Conservation (phyloP, 2,113 vertebrate genomes). For the Psilopsiagon aymara region DNA sequence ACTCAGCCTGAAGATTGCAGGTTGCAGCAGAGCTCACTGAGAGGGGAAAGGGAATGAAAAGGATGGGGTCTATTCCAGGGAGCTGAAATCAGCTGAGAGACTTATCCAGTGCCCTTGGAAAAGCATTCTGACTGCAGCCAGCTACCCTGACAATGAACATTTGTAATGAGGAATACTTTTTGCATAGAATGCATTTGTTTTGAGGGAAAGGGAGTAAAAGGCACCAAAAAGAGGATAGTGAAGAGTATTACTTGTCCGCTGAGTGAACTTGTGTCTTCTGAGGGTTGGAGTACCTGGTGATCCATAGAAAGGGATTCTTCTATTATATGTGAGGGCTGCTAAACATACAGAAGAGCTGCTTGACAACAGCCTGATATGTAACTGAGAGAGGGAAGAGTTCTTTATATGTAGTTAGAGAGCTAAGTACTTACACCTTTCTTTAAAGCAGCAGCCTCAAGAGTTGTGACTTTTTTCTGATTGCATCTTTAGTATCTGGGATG, state of each 20-base stretch:
- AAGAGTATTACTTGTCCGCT: not conserved
- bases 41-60: not conserved
- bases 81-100: not conserved
- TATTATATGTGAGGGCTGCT: not conserved
- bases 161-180: not conserved
- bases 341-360: not conserved
- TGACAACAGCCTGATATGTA: not conserved
- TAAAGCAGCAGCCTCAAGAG: not conserved
- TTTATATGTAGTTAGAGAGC: not conserved
- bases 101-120: not conserved
- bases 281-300: not conserved
- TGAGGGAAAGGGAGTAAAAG: not conserved
- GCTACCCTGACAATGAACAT: not conserved
- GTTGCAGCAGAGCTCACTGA: not conserved
- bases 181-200: not conserved
- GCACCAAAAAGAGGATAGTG: not conserved
- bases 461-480: constrained; percentile 18
- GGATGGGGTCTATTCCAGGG: not conserved
- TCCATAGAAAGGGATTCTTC: not conserved
- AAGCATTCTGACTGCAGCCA: not conserved
- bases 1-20: not conserved
- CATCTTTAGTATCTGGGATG: constrained; percentile 33
- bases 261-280: not conserved
- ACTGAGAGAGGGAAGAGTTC: not conserved
- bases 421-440: constrained; percentile 31